Evolutionary conservation across 2,888 invertebrate species (phyloP), one percentile per base, ranked within the genome.

Genomic region (Argyresthia goedartella): DNA sequence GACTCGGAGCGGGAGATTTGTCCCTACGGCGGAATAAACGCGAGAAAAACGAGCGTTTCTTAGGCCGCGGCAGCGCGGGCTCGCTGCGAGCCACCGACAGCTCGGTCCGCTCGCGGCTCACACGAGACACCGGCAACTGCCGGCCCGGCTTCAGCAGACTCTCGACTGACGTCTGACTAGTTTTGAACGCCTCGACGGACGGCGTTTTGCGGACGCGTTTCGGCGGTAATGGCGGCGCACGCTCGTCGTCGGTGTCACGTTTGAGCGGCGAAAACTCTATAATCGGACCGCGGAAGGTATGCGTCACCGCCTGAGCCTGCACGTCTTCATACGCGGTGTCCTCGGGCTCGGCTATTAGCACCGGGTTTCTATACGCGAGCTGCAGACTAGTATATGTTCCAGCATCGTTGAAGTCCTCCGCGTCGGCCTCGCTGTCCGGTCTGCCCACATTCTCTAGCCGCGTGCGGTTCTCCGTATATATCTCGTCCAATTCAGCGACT

Each of bases 361-460:
- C 81, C 0, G 95, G 95, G 75, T 95, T 95, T 72, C 92, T 94
- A 81, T 95, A 95, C 0, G 95, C 95, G 66, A 94, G 87, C 67
- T 95, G 95, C 51, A 95, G 78, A 66, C 95, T 95, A 1, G 94
- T 93, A 65, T 95, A 95, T 0, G 94, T 94, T 54, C 92, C 92
- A 36, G 92, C 89, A 63, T 95, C 95, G 64, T 92, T 91, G 57
- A 93, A 93, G 43, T 90, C 91, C 44, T 91, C 92, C 0, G 81
- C 61, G 46, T 91, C 91, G 71, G 87, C 79, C 9, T 81, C 73
- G 44, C 63, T 65, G 1, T 60, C 66, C 15, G 69, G 55, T 1
- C 66, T 56, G 10, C 75, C 63, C 25, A 82, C 87, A 58, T 87
- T 87, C 44, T 82, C 74, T 14, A 92, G 71, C 1, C 91, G 89